Evolutionary conservation across 2,113 vertebrate genomes (phyloP).

Genomic region (Panthera uncia): DNA sequence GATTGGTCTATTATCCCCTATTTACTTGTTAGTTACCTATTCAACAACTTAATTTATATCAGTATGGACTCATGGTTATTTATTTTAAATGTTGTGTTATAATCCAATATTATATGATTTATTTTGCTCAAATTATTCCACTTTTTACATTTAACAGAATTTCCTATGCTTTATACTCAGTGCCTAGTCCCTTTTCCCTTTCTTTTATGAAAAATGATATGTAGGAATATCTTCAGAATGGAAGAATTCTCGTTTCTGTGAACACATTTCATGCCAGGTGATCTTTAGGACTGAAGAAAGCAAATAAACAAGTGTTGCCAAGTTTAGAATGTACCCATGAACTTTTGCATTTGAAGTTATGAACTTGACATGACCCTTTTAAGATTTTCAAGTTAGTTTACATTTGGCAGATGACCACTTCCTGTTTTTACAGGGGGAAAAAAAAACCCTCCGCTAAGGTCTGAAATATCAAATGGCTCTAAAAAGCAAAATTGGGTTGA

Average conservation of each 20-base stretch:
- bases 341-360: neutral
- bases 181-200: neutral
- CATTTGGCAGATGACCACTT: conserved; percentile 45
- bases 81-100: neutral
- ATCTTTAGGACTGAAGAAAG: neutral
- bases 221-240: neutral
- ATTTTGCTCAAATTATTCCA: neutral
- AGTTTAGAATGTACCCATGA: neutral
- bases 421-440: conserved; percentile 43
- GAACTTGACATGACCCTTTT: conserved; percentile 18
- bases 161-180: neutral
- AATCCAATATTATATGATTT: neutral
- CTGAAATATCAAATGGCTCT: conserved; percentile 50
- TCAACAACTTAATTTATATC: neutral
- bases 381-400: conserved; percentile 36
- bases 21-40: neutral
- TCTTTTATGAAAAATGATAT: neutral
- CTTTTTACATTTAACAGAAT: neutral
- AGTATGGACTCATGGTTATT: neutral
- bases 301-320: neutral
- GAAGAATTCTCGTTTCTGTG: neutral
- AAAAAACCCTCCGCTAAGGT: neutral
- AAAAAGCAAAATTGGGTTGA: conserved; percentile 53
- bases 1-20: neutral
- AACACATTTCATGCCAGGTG: neutral